Base-by-base conservation (phyloP, 2,797 vertebrate species). In the Triplophysa bombifrons region DNA sequence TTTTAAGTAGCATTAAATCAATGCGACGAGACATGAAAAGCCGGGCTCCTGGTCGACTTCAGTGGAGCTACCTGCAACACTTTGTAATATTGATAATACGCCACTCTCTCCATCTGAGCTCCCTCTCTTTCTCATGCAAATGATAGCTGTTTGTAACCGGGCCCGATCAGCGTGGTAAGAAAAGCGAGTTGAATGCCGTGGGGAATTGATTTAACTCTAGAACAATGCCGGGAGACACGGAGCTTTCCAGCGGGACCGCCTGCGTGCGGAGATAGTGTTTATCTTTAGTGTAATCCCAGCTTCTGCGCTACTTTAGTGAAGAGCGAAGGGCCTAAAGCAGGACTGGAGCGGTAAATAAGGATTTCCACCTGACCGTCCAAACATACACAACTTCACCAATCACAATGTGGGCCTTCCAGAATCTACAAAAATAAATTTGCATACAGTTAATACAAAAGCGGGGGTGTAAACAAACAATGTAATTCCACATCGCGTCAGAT, bases 61-160 rank as follows among this genome's bases (percentile, higher is more conserved):
- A 90, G 89, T 91, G 90, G 87, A 91, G 81, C 89, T 88, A 91
- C 90, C 91, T 89, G 90, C 91, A 92, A 92, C 85, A 89, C 92
- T 94, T 92, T 93, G 92, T 92, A 93, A 91, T 89, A 77, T 91
- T 86, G 91, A 92, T 91, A 93, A 93, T 92, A 90, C 86, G 90
- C 89, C 90, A 86, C 87, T 85, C 90, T 90, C 69, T 38, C 74
- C 73, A 78, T 80, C 80, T 70, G n/a, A 76, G 75, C 82, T 78
- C 71, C 38, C 70, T 85, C 82, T 85, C 83, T 81, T 83, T 84
- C 73, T 85, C 85, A 87, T 86, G 82, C 83, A 88, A 86, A 86
- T 86, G 82, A 81, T 82, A 76, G 84, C 84, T 87, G 86, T 87
- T 87, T 86, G 85, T 85, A 82, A 83, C 84, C 81, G 65, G 83